phyloP scores from a whole-genome alignment of 2,113 vertebrate genomes.

The Mus pahari region DNA sequence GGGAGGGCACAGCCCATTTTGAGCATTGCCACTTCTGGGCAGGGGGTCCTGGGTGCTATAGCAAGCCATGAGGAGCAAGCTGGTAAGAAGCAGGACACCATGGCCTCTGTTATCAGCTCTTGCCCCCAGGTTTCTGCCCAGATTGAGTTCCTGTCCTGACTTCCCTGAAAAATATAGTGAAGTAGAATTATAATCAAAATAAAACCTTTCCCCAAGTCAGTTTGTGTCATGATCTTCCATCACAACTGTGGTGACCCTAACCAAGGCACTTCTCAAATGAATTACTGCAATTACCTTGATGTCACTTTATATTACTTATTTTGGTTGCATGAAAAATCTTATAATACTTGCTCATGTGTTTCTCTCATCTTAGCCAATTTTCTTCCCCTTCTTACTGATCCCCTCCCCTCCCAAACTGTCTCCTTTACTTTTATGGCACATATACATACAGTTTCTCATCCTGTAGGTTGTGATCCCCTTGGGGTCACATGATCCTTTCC shows the following conservation, averaged over 20 bases:
- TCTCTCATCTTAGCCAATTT: neutral
- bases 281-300: neutral
- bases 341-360: neutral
- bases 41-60: neutral
- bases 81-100: neutral
- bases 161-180: neutral
- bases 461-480: neutral
- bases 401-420: neutral
- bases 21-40: neutral
- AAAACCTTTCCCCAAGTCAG: neutral
- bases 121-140: neutral
- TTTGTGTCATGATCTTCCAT: neutral
- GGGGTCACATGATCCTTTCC: neutral
- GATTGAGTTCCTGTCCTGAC: neutral
- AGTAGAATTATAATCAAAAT: neutral
- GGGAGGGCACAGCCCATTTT: neutral
- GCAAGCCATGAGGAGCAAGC: neutral
- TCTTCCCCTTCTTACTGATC: neutral
- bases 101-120: neutral
- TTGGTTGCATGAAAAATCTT: neutral
- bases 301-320: neutral
- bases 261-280: neutral
- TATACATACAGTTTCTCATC: neutral
- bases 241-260: neutral
- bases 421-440: neutral